Conservation (phyloP, 2,888 invertebrate species). For the Sminthurinus aureus region DNA sequence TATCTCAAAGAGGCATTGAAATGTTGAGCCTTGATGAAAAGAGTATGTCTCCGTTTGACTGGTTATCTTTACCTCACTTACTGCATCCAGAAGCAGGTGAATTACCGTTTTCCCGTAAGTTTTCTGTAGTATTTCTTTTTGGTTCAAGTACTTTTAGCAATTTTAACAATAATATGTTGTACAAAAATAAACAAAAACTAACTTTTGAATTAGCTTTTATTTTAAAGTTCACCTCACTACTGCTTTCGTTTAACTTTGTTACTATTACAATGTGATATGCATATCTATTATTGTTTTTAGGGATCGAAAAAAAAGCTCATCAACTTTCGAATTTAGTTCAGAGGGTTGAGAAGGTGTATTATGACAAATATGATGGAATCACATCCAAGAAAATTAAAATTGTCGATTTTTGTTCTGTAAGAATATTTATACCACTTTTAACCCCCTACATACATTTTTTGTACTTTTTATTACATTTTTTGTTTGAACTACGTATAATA, state of each 20-base stretch:
- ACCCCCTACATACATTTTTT: too few species aligned
- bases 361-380: conserved; percentile 21
- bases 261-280: too few species aligned
- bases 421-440: too few species aligned
- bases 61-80: conserved; percentile 76
- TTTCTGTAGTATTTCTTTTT: background rate
- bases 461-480: too few species aligned
- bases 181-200: too few species aligned
- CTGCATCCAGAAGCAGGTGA: conserved; percentile 81
- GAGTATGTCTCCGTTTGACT: conserved; percentile 64
- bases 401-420: conserved; percentile 95
- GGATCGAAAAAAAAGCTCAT: conserved; percentile 80
- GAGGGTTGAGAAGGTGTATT: conserved; percentile 75
- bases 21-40: conserved; percentile 38
- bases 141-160: too few species aligned
- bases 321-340: conserved; percentile 85
- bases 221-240: too few species aligned
- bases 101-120: conserved; percentile 63
- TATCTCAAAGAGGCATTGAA: conserved; percentile 51
- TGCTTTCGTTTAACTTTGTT: too few species aligned
- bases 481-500: too few species aligned
- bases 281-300: conserved; percentile 66
- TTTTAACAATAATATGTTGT: too few species aligned
- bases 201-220: too few species aligned
- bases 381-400: conserved; percentile 68